Evolutionary conservation across 2,888 invertebrate species (phyloP).

Genomic region (Drosophila paramelanica): DNA sequence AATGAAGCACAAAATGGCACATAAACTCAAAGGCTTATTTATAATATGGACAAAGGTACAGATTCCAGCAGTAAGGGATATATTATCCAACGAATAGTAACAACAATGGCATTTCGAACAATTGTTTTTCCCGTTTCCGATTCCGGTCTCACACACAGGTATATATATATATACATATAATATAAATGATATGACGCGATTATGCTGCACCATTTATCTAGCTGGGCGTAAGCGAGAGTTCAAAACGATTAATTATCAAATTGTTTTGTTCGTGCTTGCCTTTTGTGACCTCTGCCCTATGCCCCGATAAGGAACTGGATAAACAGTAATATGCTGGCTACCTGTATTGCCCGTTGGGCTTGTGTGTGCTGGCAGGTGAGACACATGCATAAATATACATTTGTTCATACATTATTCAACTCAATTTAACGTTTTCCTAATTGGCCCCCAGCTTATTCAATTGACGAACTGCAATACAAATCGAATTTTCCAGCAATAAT

Average conservation of each 20-base stretch:
- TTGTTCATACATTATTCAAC: slow-evolving; percentile 15
- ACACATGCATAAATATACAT: not conserved
- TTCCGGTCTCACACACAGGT: slow-evolving; percentile 38
- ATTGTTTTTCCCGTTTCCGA: slow-evolving; percentile 52
- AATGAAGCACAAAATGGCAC: slow-evolving; percentile 20
- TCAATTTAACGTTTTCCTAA: slow-evolving; percentile 23
- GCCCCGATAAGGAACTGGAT: slow-evolving; percentile 41
- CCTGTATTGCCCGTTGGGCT: slow-evolving; percentile 11
- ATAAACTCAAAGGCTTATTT: slow-evolving; percentile 34
- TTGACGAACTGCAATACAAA: slow-evolving; percentile 8
- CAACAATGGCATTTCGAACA: slow-evolving; percentile 15
- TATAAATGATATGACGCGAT: slow-evolving; percentile 62
- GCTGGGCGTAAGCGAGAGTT: slow-evolving; percentile 35
- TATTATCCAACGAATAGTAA: slow-evolving; percentile 8
- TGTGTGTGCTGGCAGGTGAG: slow-evolving; percentile 2
- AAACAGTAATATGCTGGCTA: slow-evolving; percentile 61
- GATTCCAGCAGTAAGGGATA: not conserved
- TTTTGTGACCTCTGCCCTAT: slow-evolving; percentile 38
- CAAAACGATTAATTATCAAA: slow-evolving; percentile 68
- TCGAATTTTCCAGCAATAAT: not conserved
- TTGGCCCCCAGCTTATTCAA: slow-evolving; percentile 18
- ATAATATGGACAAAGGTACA: slow-evolving; percentile 11
- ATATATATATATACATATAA: not conserved
- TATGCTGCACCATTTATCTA: slow-evolving; percentile 30
- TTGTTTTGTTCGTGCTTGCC: slow-evolving; percentile 60